These are phyloP conservation scores for Noturus placidus DNA, from an alignment of 2,113 vertebrate species.

Conservation along the genomic window DNA sequence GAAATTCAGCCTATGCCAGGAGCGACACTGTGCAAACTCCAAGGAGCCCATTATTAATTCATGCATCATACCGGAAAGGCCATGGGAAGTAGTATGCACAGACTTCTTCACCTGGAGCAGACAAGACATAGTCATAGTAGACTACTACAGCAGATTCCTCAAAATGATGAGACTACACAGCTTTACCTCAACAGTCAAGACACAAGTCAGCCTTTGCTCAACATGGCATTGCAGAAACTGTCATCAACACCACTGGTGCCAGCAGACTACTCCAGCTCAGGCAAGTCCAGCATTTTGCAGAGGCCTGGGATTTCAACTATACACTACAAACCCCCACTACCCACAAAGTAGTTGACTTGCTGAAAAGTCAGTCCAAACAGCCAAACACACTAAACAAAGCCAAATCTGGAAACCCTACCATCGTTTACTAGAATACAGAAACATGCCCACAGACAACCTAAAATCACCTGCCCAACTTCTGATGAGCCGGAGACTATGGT, in stretches of 20 bases:
- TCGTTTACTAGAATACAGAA: no score
- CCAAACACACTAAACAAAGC: no score
- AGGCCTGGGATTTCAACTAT: neutral
- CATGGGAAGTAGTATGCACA: slow-evolving; percentile 17
- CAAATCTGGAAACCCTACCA: no score
- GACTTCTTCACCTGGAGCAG: slow-evolving; percentile 18
- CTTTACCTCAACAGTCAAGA: neutral
- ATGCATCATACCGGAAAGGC: neutral
- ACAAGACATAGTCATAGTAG: neutral
- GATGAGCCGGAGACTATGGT: no score
- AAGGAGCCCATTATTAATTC: slow-evolving; percentile 24
- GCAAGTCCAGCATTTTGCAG: neutral
- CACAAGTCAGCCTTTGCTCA: neutral
- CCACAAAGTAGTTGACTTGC: neutral
- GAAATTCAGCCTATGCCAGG: slow-evolving; percentile 11
- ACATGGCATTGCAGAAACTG: neutral
- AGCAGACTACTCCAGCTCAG: neutral
- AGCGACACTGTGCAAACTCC: neutral
- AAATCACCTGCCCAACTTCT: no score
- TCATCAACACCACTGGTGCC: neutral
- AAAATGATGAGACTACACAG: neutral
- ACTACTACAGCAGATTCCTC: neutral
- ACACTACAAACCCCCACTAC: neutral
- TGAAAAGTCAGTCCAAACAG: neutral
- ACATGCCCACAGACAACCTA: no score